phyloP scores from a whole-genome alignment of 64 coral and sea anemone species.

The Astreopora myriophthalma region DNA sequence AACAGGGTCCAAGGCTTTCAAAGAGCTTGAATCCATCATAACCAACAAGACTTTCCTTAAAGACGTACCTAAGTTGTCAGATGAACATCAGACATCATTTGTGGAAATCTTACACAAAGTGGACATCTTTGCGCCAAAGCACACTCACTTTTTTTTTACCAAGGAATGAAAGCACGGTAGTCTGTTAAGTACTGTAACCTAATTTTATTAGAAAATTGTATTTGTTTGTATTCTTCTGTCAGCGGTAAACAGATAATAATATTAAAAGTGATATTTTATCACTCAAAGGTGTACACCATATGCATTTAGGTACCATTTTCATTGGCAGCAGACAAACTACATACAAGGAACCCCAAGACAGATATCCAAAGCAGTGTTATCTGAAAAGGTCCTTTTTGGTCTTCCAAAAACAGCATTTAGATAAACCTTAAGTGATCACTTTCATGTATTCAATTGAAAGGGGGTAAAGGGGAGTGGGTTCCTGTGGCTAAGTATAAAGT shows the following conservation, averaged over 20 bases:
- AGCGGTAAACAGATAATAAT: neutral
- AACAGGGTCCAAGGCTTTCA: conserved; percentile 45
- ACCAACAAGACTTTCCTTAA: conserved; percentile 33
- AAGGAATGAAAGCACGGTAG: conserved; percentile 47
- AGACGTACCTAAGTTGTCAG: conserved; percentile 15
- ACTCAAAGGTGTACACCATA: neutral
- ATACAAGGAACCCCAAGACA: neutral
- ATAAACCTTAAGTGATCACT: neutral
- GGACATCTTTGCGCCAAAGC: conserved; percentile 51
- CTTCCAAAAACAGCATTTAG: neutral
- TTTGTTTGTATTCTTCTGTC: neutral
- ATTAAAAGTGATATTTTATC: neutral
- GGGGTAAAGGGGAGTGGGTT: neutral
- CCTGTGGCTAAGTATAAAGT: neutral
- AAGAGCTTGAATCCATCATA: neutral
- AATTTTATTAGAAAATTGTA: neutral
- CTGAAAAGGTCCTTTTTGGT: neutral
- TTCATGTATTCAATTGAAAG: neutral
- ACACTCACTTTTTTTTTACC: conserved; percentile 58
- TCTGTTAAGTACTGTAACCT: neutral
- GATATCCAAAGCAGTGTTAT: neutral
- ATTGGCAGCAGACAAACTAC: neutral
- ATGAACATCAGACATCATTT: conserved; percentile 15
- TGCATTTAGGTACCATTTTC: neutral
- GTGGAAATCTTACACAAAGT: conserved; percentile 49